These are phyloP conservation scores for Alloscopus bannaensis DNA, from an alignment of 2,888 invertebrate species.

Conservation along the genomic window DNA sequence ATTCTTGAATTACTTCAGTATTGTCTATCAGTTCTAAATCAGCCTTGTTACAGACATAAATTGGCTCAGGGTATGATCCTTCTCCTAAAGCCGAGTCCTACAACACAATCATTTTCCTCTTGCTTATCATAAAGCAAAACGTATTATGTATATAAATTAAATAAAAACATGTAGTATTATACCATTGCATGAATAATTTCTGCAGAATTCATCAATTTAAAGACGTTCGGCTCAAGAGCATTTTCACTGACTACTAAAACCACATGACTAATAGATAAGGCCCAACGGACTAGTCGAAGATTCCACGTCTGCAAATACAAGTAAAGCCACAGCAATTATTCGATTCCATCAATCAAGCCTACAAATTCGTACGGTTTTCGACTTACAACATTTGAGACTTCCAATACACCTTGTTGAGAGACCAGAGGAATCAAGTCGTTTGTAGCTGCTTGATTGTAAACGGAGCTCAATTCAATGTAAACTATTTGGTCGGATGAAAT, in stretches of 20 bases:
- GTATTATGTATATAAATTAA: constrained; percentile 1
- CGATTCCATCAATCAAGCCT: not conserved
- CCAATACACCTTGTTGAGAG: constrained; percentile 64
- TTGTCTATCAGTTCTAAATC: constrained; percentile 60
- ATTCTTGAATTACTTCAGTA: constrained; percentile 30
- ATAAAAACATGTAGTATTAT: constrained; percentile 8
- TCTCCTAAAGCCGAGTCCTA: constrained; percentile 71
- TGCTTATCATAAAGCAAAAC: no score
- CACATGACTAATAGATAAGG: constrained; percentile 71
- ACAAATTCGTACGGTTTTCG: not conserved
- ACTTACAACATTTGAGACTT: constrained; percentile 66
- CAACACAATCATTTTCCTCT: no score
- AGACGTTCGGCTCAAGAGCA: constrained; percentile 67
- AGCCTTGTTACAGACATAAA: constrained; percentile 70
- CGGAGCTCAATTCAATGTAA: constrained; percentile 70
- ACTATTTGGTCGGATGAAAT: constrained; percentile 66
- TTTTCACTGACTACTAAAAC: constrained; percentile 68
- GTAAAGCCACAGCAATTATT: not conserved
- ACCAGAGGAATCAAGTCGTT: constrained; percentile 65
- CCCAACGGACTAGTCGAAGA: constrained; percentile 70
- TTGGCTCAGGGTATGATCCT: constrained; percentile 65
- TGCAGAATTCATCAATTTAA: constrained; percentile 69
- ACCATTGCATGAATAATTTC: constrained; percentile 70
- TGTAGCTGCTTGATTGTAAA: constrained; percentile 67
- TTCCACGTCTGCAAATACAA: constrained; percentile 68